A percentile compares a stretch with the other conserved stretches of the same genome.
These are phyloP conservation scores for Globia sparganii DNA, from an alignment of 2,888 invertebrate genomes.

Conservation along the genomic window DNA sequence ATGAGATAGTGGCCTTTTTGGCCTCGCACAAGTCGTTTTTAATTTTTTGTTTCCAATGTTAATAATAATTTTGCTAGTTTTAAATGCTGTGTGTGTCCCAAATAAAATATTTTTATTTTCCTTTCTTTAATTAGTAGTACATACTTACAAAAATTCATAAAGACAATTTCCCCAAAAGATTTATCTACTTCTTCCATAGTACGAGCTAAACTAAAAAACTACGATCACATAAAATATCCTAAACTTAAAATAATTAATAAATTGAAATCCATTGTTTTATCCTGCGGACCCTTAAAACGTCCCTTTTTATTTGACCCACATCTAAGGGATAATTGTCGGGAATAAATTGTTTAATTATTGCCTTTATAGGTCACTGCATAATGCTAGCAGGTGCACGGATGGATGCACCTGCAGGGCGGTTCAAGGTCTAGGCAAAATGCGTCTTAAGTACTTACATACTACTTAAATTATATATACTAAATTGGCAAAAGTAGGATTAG, in stretches of 20 bases:
- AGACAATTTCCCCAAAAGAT: background rate
- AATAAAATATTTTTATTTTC: too few species aligned
- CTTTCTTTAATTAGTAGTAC: too few species aligned
- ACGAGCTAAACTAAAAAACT: background rate
- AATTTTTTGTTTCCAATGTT: too few species aligned
- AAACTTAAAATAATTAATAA: background rate
- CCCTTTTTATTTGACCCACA: conserved; percentile 88
- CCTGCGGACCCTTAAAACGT: conserved; percentile 71
- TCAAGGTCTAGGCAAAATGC: conserved; percentile 83
- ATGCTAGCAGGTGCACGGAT: conserved; percentile 85
- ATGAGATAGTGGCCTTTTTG: too few species aligned
- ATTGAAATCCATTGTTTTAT: conserved; percentile 38
- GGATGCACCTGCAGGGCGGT: conserved; percentile 84
- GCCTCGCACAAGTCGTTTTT: too few species aligned
- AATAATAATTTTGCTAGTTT: too few species aligned
- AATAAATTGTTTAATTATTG: conserved; percentile 88
- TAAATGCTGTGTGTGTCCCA: too few species aligned
- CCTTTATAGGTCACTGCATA: conserved; percentile 89
- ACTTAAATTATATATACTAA: conserved; percentile 1
- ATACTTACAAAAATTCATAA: background rate
- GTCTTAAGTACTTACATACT: conserved; percentile 48
- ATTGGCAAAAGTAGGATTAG: conserved; percentile 29
- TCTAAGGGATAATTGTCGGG: conserved; percentile 85
- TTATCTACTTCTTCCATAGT: background rate
- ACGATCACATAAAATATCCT: background rate